Evolutionary conservation across 2,797 vertebrate species (phyloP).

Genomic region (Hypotaenidia okinawae): DNA sequence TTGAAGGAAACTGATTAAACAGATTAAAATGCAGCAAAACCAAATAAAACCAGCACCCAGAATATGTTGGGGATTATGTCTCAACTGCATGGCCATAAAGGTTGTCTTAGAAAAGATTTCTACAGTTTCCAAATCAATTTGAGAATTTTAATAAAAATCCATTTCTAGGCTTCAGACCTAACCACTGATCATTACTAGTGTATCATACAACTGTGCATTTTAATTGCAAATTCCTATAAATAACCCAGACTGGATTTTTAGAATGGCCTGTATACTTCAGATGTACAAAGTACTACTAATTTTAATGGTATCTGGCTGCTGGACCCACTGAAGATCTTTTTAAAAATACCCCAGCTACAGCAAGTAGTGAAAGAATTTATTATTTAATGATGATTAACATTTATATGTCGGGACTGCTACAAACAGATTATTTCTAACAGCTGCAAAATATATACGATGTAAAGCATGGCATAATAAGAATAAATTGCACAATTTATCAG

Average conservation of each 20-base stretch:
- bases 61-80: not conserved
- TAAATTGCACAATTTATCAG: not conserved
- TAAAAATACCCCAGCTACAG: not conserved
- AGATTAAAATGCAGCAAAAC: not conserved
- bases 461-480: not conserved
- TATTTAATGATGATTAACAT: not conserved
- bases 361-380: not conserved
- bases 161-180: not conserved
- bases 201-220: accelerated
- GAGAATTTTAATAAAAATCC: not conserved
- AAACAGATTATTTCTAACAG: not conserved
- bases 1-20: not conserved
- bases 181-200: not conserved
- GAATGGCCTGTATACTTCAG: not conserved
- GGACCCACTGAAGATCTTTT: not conserved
- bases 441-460: not conserved
- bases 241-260: not conserved
- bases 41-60: not conserved
- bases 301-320: not conserved
- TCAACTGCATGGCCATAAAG: not conserved
- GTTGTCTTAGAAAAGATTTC: not conserved
- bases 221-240: not conserved
- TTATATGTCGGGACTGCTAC: not conserved
- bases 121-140: not conserved
- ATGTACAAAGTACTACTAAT: not conserved